Evolutionary conservation across 2,888 invertebrate species (phyloP), one percentile per base, ranked within the genome.

Genomic region (Alcis repandata): DNA sequence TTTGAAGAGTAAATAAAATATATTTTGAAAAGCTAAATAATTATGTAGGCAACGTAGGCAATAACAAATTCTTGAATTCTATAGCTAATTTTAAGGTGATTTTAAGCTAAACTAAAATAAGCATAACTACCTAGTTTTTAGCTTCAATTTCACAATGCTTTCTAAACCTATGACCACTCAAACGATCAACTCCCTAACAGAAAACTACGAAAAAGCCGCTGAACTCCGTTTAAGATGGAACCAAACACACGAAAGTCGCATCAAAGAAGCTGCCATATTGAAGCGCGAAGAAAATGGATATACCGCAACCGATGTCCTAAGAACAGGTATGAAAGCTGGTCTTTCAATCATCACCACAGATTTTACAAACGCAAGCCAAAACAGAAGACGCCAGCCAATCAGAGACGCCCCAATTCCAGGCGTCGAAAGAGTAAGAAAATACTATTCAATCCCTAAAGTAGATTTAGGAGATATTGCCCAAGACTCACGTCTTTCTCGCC

Each of bases 171-270:
- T n/a, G n/a, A n/a, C n/a, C n/a, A n/a, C n/a, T n/a, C n/a, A n/a
- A n/a, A n/a, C n/a, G n/a, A 85, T 86, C 56, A 84, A 81, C 53
- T 86, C 85, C 63, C 78, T 86, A 13, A 48, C 79, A n/a, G 86
- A 86, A 60, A 81, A 33, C 49, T 85, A 85, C 71, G 85, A 86
- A 2, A 87, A 82, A 64, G 82, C 82, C 46, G 71, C 79, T 0
- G 69, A 80, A 11, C 79, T 86, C 41, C 81, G 85, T 3, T 75
- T 85, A 78, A 80, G 77, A 80, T 87, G 86, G 86, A 70, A 70
- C 19, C 11, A 38, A 33, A 27, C 72, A 11, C 63, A 84, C 54
- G 69, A 62, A 27, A 75, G 79, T 0, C 78, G 78, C 57, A 63
- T 85, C 11, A 64, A 78, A 52, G 17, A 79, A 13, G 80, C 86